A percentile compares a stretch with the other conserved stretches of the same genome.
These are phyloP conservation scores for Lordiphosa clarofinis DNA, from an alignment of 1,140 invertebrate genomes.

Conservation along the genomic window DNA sequence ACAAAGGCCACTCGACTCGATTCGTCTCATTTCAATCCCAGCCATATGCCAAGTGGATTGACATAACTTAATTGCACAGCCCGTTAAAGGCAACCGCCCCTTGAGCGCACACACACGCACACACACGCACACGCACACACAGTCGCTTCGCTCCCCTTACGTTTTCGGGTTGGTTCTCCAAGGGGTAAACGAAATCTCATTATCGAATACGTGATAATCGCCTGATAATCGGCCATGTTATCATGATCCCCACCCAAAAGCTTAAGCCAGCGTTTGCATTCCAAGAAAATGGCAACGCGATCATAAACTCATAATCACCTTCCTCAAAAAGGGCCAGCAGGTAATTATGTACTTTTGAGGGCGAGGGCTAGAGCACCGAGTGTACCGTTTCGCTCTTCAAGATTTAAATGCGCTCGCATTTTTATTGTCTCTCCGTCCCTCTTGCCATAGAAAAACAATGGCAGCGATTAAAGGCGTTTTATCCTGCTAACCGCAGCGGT, in stretches of 20 bases:
- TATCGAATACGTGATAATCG: constrained; percentile 74
- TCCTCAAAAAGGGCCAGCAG: constrained; percentile 27
- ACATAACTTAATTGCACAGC: constrained; percentile 47
- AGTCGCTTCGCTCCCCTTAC: neutral
- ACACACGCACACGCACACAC: too few relatives aligned
- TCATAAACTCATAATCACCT: constrained; percentile 76
- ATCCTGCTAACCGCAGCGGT: constrained; percentile 49
- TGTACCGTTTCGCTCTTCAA: neutral
- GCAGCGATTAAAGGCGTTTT: constrained; percentile 53
- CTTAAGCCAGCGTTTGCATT: constrained; percentile 18
- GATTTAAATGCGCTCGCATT: constrained; percentile 57
- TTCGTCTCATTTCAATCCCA: constrained; percentile 8
- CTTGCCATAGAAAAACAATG: constrained; percentile 39
- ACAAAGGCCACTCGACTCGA: constrained; percentile 12
- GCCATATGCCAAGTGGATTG: constrained; percentile 54
- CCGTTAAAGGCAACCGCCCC: constrained; percentile 26
- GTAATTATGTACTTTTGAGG: constrained; percentile 21
- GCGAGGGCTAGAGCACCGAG: constrained; percentile 3
- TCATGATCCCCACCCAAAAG: constrained; percentile 24
- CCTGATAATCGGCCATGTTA: constrained; percentile 72
- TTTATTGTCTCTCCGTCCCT: constrained; percentile 39
- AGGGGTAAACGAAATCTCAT: constrained; percentile 66
- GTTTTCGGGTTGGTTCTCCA: neutral
- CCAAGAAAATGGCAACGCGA: constrained; percentile 15
- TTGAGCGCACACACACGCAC: constrained; percentile 15